Base-by-base conservation (phyloP, 2,797 vertebrate species). In the Anniella stebbinsi region DNA sequence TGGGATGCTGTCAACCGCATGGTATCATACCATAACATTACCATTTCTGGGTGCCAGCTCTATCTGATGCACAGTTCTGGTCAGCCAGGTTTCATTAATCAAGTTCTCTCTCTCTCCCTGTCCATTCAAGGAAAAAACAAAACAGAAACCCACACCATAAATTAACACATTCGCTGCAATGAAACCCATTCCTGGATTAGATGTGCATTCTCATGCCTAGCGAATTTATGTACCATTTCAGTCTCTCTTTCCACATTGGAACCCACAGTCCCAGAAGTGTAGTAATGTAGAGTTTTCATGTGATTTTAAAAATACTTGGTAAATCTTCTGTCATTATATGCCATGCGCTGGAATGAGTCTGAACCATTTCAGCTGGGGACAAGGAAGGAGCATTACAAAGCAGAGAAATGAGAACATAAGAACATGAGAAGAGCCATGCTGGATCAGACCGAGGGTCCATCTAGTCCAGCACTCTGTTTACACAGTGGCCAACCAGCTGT, bases 61-160 rank as follows among this genome's bases (percentile, higher is more conserved):
- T 89, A 60, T 11, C 30, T 51, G 41, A n/a, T 81, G 83, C 60
- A 7, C 67, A 28, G 63, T 18, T 87, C 1, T 12, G 4, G 87
- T 84, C 87, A 3, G 10, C 84, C 69, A 77, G 9, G 33, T 57
- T 91, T 90, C 70, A 86, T 90, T 69, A 66, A 72, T 89, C 72
- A 88, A 90, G 63, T 18, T 17, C 38, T 87, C 89, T 12, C 28
- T 80, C 63, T 28, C 80, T 67, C 41, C 72, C 63, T 28, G 78
- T 67, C 41, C 72, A 70, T 72, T 77, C 70, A 76, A 48, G 11
- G 38, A 72, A 78, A 51, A 76, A 76, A 38, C 15, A 25, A 51
- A 75, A 60, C 67, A 41, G 36, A 48, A 6, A 7, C 69, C n/a
- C 30, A 33, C 25, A 0, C 0, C 0, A 54, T 38, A 21, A 48